Conservation (phyloP, 2,888 invertebrate species). For the Clostera curtula region DNA sequence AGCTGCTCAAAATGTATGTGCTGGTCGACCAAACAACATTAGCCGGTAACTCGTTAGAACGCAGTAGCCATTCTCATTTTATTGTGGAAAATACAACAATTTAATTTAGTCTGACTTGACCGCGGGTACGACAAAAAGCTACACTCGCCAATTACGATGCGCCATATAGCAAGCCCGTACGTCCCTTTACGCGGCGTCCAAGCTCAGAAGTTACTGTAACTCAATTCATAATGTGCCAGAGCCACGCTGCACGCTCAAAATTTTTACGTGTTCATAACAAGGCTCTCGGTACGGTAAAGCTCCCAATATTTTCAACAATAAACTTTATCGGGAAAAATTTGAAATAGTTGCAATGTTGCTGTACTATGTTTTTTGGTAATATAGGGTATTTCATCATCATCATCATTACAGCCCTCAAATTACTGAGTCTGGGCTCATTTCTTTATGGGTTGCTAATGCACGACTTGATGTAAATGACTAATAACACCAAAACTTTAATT, state of each 20-base stretch:
- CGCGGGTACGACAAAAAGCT: conserved; percentile 57
- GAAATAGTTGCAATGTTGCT: conserved; percentile 16
- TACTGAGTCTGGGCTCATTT: no score
- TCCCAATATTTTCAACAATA: conserved; percentile 20
- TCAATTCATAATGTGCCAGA: conserved; percentile 57
- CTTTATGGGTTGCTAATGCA: no score
- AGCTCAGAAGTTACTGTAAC: conserved; percentile 54
- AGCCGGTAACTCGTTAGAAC: conserved; percentile 45
- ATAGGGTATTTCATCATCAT: no score
- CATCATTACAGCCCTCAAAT: no score
- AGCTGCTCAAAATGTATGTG: conserved; percentile 9
- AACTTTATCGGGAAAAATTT: conserved; percentile 19
- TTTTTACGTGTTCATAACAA: conserved; percentile 44
- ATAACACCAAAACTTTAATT: no score
- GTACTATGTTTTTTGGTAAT: conserved; percentile 20
- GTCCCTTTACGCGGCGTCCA: conserved; percentile 39
- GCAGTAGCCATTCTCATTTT: conserved; percentile 40
- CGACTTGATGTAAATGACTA: no score
- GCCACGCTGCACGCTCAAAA: conserved; percentile 32
- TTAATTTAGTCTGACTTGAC: conserved; percentile 69
- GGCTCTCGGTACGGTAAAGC: conserved; percentile 19
- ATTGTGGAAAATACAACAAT: conserved; percentile 68
- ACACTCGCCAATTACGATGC: conserved; percentile 64
- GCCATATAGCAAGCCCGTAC: conserved; percentile 29
- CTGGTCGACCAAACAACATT: conserved; percentile 43